Conservation (phyloP, 2,888 invertebrate species). For the Hemicrepidius hirtus region DNA sequence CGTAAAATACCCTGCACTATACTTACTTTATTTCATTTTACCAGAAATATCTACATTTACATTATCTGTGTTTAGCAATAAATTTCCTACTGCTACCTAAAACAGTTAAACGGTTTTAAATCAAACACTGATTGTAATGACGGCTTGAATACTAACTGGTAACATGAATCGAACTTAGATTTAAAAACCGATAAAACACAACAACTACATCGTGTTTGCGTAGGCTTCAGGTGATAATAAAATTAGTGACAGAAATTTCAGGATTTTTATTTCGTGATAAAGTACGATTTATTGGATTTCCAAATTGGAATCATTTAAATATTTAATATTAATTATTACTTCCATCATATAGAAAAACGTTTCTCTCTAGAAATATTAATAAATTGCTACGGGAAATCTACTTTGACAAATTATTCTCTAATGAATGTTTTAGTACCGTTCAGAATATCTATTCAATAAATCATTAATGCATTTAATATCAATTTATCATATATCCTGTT, state of each 20-base stretch:
- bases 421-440: too few species aligned
- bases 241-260: background rate
- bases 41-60: background rate
- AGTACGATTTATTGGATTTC: too few species aligned
- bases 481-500: too few species aligned
- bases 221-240: background rate
- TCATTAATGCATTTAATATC: background rate
- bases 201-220: background rate
- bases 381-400: too few species aligned
- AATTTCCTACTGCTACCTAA: background rate
- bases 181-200: background rate
- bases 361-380: too few species aligned
- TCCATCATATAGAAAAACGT: too few species aligned
- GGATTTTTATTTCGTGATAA: too few species aligned
- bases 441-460: background rate
- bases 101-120: background rate
- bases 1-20: background rate
- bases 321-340: too few species aligned
- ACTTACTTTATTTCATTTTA: background rate
- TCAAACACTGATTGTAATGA: background rate
- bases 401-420: too few species aligned
- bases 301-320: too few species aligned
- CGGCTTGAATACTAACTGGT: background rate
- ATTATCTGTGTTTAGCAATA: too few species aligned
- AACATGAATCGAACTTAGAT: background rate